phyloP scores from a whole-genome alignment of 2,888 invertebrate species.

The Ichneumon xanthorius region DNA sequence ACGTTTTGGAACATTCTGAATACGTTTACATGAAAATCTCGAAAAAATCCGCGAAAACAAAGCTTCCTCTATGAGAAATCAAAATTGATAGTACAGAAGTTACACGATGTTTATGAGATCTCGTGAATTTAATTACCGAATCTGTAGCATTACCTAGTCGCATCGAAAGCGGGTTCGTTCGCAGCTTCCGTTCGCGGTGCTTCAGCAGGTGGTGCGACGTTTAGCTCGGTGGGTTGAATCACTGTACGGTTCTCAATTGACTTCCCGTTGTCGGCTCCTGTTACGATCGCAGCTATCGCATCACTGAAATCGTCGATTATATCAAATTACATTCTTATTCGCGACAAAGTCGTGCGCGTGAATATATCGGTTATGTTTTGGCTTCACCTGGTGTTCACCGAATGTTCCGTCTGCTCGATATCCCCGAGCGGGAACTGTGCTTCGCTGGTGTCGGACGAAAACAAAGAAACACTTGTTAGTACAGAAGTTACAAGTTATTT shows the following conservation, averaged over 20 bases:
- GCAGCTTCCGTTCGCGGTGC: background rate
- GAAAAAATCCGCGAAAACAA: no score
- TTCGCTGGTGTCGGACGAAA: background rate
- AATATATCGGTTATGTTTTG: background rate
- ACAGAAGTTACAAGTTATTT: background rate
- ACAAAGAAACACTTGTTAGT: background rate
- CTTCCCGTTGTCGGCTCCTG: background rate
- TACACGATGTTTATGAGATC: background rate
- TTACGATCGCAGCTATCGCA: background rate
- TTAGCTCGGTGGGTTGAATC: background rate
- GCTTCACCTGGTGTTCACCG: background rate
- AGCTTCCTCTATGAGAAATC: no score
- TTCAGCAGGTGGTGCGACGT: background rate
- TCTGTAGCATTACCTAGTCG: background rate
- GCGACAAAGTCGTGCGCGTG: background rate
- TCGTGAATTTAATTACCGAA: background rate
- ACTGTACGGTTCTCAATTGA: background rate
- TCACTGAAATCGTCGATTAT: background rate
- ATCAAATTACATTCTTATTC: background rate
- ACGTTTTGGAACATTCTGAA: no score
- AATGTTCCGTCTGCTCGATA: background rate
- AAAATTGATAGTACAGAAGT: background rate
- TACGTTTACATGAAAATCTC: no score
- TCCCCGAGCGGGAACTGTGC: background rate
- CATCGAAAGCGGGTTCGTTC: background rate